Conservation (phyloP, 2,888 invertebrate genomes). For the Cepaea hortensis region DNA sequence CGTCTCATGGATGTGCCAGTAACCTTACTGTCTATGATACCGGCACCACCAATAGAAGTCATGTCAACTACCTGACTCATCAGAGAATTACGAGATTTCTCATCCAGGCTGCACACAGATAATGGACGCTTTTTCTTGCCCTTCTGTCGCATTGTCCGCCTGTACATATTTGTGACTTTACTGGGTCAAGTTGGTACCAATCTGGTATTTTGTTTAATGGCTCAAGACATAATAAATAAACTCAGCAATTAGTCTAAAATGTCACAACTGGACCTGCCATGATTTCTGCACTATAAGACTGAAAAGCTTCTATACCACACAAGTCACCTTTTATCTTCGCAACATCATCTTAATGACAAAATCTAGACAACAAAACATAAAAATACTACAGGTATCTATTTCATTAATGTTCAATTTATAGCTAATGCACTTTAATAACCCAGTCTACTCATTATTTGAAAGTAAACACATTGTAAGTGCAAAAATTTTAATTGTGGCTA, state of each 20-base stretch:
- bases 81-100: slow-evolving; percentile 33
- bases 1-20: slow-evolving; percentile 11
- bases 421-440: too few relatives aligned
- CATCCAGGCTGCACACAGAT: slow-evolving; percentile 41
- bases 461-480: too few relatives aligned
- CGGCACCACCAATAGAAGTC: slow-evolving; percentile 1
- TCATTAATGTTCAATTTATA: too few relatives aligned
- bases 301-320: too few relatives aligned
- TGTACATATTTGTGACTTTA: slow-evolving; percentile 38
- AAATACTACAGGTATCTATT: too few relatives aligned
- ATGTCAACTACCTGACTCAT: slow-evolving; percentile 46
- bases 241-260: not conserved
- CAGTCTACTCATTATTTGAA: too few relatives aligned
- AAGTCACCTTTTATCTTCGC: not conserved
- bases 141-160: slow-evolving; percentile 42
- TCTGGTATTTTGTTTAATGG: not conserved
- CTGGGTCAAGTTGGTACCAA: not conserved
- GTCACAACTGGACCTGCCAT: not conserved
- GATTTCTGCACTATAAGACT: too few relatives aligned
- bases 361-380: too few relatives aligned
- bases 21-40: not conserved
- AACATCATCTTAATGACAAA: not conserved
- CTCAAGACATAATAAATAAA: not conserved
- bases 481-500: too few relatives aligned
- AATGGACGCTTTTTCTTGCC: slow-evolving; percentile 42